phyloP scores from a whole-genome alignment of 2,797 vertebrate species.

The Anniella stebbinsi region DNA sequence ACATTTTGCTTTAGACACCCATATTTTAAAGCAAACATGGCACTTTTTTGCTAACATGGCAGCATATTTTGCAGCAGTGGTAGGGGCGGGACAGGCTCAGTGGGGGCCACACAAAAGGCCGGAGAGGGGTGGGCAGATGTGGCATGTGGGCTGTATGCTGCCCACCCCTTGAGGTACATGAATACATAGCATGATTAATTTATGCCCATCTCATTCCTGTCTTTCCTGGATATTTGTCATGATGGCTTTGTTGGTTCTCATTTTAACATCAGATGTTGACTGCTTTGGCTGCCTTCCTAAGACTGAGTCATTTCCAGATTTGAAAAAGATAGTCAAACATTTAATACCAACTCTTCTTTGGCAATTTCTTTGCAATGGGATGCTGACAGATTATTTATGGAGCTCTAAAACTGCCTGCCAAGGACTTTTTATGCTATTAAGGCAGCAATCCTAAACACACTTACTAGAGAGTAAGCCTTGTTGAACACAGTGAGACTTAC shows the following conservation, averaged over 20 bases:
- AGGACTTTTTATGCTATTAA: background rate
- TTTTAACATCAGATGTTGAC: background rate
- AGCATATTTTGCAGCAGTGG: too few species aligned
- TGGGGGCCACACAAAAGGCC: too few species aligned
- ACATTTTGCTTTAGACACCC: too few species aligned
- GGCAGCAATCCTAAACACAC: background rate
- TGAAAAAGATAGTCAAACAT: constrained; percentile 6
- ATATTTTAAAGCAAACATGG: too few species aligned
- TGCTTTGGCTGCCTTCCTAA: background rate
- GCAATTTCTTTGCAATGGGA: background rate
- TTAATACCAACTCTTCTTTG: background rate
- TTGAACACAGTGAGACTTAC: too few species aligned
- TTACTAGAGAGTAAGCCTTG: too few species aligned
- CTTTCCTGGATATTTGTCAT: background rate
- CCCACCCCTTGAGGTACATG: too few species aligned
- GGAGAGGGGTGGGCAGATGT: too few species aligned
- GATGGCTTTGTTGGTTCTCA: background rate
- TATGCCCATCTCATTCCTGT: background rate
- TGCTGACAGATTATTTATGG: constrained; percentile 1
- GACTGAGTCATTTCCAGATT: constrained; percentile 9
- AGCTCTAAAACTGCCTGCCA: background rate
- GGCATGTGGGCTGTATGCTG: too few species aligned
- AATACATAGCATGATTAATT: background rate
- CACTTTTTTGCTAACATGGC: too few species aligned
- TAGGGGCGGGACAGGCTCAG: too few species aligned